These are phyloP conservation scores for Ornithorhynchus anatinus DNA, from an alignment of 2,113 vertebrate species.

Conservation along the genomic window DNA sequence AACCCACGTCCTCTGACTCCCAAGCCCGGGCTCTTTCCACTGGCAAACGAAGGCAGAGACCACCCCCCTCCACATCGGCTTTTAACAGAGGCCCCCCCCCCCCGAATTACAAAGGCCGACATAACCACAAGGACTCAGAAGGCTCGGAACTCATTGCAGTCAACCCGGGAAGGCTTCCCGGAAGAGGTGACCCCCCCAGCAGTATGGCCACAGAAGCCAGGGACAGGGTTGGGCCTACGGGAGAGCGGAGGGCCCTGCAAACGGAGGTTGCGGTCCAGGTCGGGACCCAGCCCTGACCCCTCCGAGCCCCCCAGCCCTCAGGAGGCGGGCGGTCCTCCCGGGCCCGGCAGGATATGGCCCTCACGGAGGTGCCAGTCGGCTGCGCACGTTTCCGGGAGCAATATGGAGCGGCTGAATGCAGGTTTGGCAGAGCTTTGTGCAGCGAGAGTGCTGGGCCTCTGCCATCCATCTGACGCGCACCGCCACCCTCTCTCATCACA, in stretches of 20 bases:
- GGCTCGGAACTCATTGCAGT: no score
- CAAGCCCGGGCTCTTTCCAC: background rate
- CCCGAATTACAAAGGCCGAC: no score
- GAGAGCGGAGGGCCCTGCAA: background rate
- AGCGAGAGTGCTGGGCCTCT: background rate
- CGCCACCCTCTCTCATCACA: no score
- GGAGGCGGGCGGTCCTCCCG: background rate
- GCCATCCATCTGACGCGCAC: background rate
- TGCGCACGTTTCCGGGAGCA: background rate
- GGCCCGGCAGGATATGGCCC: background rate
- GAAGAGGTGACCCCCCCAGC: background rate
- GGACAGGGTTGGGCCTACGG: background rate
- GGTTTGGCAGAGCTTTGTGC: background rate
- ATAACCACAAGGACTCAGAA: no score
- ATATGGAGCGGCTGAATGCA: background rate
- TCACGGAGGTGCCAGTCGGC: background rate
- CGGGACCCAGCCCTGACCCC: background rate
- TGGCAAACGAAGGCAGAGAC: background rate
- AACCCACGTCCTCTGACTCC: no score
- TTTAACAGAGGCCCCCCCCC: no score
- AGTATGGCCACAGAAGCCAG: background rate
- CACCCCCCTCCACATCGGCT: no score
- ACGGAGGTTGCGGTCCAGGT: background rate
- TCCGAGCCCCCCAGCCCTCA: background rate
- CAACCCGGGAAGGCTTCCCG: no score